Evolutionary conservation across 30 jellyfish, hydroid and myxozoan species (phyloP).

Genomic region (Nemopilema nomurai): DNA sequence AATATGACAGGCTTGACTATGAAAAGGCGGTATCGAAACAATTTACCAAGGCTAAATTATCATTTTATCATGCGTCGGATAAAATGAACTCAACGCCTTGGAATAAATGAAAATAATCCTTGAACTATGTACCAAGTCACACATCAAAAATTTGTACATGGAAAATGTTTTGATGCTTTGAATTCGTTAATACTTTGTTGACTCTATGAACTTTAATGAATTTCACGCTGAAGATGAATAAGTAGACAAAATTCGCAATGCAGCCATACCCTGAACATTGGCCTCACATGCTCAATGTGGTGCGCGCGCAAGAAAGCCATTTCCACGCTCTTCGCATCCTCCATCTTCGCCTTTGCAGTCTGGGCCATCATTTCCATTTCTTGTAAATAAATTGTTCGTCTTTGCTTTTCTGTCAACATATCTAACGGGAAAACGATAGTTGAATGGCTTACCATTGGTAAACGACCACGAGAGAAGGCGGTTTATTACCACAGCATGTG

Average conservation of each 20-base stretch:
- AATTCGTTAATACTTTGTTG: too few species aligned
- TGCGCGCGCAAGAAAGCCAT: constrained; percentile 85
- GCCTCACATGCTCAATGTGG: constrained; percentile 88
- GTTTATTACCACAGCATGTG: too few species aligned
- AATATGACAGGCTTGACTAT: background rate
- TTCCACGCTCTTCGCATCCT: constrained; percentile 73
- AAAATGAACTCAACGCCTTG: constrained; percentile 47
- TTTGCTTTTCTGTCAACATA: constrained; percentile 92
- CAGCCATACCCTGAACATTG: constrained; percentile 96
- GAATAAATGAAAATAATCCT: background rate
- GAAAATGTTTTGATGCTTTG: too few species aligned
- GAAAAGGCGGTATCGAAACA: background rate
- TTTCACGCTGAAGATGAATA: too few species aligned
- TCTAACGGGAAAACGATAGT: constrained; percentile 6
- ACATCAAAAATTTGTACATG: too few species aligned
- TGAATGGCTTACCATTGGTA: too few species aligned
- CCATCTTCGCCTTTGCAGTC: constrained; percentile 90
- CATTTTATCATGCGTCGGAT: background rate
- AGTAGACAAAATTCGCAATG: too few species aligned
- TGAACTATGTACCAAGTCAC: too few species aligned
- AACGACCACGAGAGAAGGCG: too few species aligned
- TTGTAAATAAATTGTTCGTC: constrained; percentile 85
- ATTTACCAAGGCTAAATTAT: constrained; percentile 28
- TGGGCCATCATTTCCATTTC: constrained; percentile 96
- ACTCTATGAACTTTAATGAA: too few species aligned